phyloP scores from a whole-genome alignment of 2,113 vertebrate genomes.

The Microcebus lehilahytsara region DNA sequence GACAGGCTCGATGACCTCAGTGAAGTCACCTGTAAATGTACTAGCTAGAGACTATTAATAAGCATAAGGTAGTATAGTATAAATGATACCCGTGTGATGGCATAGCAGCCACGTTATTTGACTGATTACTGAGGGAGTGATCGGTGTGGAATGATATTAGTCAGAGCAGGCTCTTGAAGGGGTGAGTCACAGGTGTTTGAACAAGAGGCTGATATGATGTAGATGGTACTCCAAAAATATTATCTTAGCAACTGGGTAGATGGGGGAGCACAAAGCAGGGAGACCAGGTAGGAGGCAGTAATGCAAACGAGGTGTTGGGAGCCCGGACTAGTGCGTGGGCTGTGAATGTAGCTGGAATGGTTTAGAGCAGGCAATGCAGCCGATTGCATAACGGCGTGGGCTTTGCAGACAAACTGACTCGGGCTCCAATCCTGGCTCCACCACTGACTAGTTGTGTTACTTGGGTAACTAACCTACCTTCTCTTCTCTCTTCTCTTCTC shows the following conservation, averaged over 20 bases:
- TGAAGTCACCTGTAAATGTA: not conserved
- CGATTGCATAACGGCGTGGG: not conserved
- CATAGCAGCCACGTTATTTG: not conserved
- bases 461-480: conserved; percentile 4
- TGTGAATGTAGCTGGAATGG: not conserved
- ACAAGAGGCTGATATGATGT: conserved; percentile 44
- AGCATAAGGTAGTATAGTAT: not conserved
- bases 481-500: not conserved
- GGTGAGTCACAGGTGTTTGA: conserved; percentile 61
- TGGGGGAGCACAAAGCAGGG: not conserved
- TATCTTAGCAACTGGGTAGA: conserved; percentile 55
- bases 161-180: conserved; percentile 49
- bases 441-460: not conserved
- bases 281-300: conserved; percentile 49
- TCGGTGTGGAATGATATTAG: conserved; percentile 22
- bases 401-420: conserved; percentile 20
- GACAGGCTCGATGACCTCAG: not conserved
- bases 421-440: not conserved
- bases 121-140: conserved; percentile 2
- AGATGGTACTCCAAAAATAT: conserved; percentile 53
- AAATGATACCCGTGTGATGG: not conserved
- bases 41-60: conserved; percentile 14
- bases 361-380: not conserved
- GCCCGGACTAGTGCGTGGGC: not conserved
- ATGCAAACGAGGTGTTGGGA: not conserved